A percentile compares a stretch with the other conserved stretches of the same genome.
phyloP scores from a whole-genome alignment of 2,113 vertebrate genomes.

The Rhineura floridana region DNA sequence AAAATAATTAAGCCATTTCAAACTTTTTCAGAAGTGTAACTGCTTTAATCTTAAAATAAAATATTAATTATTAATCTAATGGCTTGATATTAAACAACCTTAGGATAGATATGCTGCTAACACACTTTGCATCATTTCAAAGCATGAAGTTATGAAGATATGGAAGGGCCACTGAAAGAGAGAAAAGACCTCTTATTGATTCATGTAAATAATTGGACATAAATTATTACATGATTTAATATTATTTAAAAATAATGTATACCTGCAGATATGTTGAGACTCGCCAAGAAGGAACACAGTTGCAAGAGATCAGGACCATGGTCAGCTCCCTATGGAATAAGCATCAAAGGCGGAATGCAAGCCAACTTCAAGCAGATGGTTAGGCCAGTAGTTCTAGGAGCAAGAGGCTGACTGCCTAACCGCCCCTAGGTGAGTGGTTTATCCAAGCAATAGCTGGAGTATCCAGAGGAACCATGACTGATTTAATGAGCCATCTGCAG shows the following conservation, averaged over 20 bases:
- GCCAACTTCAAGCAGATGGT: background rate
- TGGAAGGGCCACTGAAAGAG: background rate
- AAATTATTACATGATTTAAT: background rate
- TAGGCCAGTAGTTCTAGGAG: background rate
- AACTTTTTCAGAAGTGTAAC: background rate
- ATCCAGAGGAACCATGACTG: no score
- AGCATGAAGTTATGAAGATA: background rate
- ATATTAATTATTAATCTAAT: background rate
- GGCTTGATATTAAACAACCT: background rate
- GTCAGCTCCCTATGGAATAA: background rate
- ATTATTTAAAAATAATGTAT: background rate
- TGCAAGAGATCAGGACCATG: conserved; percentile 3
- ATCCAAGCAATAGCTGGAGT: no score
- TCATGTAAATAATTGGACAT: background rate
- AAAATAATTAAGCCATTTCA: background rate
- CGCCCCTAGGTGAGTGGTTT: background rate
- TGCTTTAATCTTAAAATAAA: background rate
- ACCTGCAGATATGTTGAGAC: no score
- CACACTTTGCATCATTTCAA: background rate
- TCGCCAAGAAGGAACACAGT: background rate
- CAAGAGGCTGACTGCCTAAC: background rate
- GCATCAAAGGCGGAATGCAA: background rate
- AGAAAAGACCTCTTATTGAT: background rate
- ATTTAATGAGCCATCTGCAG: no score
- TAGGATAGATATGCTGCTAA: background rate